Evolutionary conservation across 1,140 invertebrate species (phyloP).

Genomic region (Cydia pomonella): DNA sequence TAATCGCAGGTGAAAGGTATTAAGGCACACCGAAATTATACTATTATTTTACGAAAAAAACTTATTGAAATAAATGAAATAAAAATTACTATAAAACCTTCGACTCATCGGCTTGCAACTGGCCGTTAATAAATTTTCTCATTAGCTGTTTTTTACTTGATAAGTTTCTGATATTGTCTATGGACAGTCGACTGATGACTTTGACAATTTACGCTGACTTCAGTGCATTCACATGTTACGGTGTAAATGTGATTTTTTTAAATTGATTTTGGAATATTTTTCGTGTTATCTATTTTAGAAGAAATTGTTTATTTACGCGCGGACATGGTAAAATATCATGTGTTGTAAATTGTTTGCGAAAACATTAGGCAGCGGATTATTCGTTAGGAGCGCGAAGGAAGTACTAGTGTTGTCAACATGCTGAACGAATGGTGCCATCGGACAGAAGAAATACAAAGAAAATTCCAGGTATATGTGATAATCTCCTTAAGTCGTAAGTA

Average conservation of each 20-base stretch:
- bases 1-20: background rate
- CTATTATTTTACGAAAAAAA: background rate
- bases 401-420: conserved; percentile 63
- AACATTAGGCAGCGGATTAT: conserved; percentile 47
- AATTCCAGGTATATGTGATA: conserved; percentile 60
- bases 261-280: conserved; percentile 77
- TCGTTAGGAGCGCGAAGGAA: conserved; percentile 51
- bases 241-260: conserved; percentile 74
- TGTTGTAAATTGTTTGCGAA: conserved; percentile 65
- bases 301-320: conserved; percentile 73
- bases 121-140: background rate
- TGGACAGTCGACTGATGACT: conserved; percentile 38
- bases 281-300: conserved; percentile 76
- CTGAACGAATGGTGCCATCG: conserved; percentile 75
- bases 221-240: conserved; percentile 60
- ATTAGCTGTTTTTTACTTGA: conserved; percentile 4
- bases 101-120: background rate
- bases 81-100: background rate
- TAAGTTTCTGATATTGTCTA: conserved; percentile 46
- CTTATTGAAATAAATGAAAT: background rate
- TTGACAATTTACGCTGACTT: conserved; percentile 59
- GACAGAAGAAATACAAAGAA: conserved; percentile 53
- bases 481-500: background rate
- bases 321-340: conserved; percentile 73
- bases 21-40: background rate